A percentile compares a stretch with the other conserved stretches of the same genome.
Conservation (phyloP, 1,140 invertebrate species). For the Lasaia peninsularis region DNA sequence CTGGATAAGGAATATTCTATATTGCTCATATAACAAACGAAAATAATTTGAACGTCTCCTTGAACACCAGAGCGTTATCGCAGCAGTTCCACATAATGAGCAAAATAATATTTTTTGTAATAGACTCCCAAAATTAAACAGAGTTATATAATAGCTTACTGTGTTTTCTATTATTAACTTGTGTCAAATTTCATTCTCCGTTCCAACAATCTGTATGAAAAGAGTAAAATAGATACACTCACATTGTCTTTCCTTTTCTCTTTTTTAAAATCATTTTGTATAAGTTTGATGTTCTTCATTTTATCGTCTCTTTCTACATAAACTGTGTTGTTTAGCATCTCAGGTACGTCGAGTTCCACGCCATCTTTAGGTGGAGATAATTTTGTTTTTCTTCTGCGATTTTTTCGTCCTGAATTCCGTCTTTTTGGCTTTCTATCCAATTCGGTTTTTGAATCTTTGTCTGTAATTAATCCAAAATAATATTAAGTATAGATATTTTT, state of each 20-base stretch:
- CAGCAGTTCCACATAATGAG: too few species aligned
- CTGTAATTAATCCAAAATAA: background rate
- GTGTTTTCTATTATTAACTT: too few species aligned
- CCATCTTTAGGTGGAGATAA: constrained; percentile 46
- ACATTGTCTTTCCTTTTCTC: background rate
- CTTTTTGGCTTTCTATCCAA: constrained; percentile 52
- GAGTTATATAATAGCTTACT: too few species aligned
- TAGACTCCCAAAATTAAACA: too few species aligned
- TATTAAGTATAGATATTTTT: too few species aligned
- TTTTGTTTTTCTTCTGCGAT: constrained; percentile 54
- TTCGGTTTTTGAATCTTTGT: constrained; percentile 39
- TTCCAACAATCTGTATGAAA: too few species aligned
- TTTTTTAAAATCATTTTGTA: constrained; percentile 1
- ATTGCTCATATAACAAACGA: too few species aligned
- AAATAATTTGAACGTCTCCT: too few species aligned
- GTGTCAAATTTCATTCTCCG: too few species aligned
- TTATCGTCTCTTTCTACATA: constrained; percentile 34
- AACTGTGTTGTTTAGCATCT: constrained; percentile 51
- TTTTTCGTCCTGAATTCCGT: constrained; percentile 53
- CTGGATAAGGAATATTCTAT: too few species aligned
- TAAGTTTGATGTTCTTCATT: constrained; percentile 38
- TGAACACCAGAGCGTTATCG: too few species aligned
- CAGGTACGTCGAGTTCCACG: constrained; percentile 9
- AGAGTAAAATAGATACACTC: background rate
- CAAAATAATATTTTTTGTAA: too few species aligned